Evolutionary conservation across 2,113 vertebrate genomes (phyloP).

Genomic region (Oxyura jamaicensis): DNA sequence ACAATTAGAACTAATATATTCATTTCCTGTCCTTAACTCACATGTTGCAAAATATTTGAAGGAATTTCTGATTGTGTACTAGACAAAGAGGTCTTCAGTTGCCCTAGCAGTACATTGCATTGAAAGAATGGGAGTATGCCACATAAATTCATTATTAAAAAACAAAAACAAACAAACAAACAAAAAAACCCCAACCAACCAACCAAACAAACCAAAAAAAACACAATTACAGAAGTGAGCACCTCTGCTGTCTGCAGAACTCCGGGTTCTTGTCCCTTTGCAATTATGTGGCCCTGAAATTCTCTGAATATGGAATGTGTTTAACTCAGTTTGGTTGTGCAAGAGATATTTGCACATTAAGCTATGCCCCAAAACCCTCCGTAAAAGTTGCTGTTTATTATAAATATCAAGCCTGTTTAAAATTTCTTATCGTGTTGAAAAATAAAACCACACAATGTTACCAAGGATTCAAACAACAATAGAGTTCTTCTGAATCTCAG

Average conservation of each 20-base stretch:
- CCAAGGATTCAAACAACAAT: conserved; percentile 4
- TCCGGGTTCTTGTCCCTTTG: neutral
- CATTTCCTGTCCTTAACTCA: neutral
- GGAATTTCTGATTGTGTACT: neutral
- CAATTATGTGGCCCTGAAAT: neutral
- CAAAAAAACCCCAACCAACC: too few species aligned
- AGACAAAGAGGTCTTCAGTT: neutral
- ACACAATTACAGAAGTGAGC: neutral
- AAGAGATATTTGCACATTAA: neutral
- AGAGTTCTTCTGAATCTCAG: conserved; percentile 3
- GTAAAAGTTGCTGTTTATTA: neutral
- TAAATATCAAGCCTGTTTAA: neutral
- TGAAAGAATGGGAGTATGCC: neutral
- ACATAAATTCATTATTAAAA: neutral
- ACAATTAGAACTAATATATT: neutral
- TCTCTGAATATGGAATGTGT: conserved; percentile 12
- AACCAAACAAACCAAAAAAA: neutral
- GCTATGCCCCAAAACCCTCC: neutral
- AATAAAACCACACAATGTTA: neutral
- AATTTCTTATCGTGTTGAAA: neutral
- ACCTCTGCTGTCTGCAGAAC: neutral
- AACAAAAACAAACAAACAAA: neutral
- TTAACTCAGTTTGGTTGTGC: neutral
- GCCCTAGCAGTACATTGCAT: neutral
- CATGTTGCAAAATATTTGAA: neutral